These are phyloP conservation scores for Penelope pileata DNA, from an alignment of 2,113 vertebrate species.

Conservation along the genomic window DNA sequence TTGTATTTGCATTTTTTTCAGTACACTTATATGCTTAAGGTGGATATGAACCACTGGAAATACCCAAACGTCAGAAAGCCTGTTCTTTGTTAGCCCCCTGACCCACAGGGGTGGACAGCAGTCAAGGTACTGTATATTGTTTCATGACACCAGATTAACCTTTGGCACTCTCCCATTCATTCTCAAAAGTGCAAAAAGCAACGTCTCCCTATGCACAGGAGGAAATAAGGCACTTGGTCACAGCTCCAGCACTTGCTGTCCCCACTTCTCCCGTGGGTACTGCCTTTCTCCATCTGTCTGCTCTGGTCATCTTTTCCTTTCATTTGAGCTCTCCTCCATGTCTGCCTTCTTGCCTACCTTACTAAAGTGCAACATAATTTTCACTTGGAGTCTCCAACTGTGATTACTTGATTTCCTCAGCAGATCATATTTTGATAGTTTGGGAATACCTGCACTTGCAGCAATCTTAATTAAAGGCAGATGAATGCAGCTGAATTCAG, in stretches of 20 bases:
- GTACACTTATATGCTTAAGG: not conserved
- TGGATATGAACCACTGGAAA: not conserved
- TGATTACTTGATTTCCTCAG: not conserved
- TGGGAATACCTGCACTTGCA: not conserved
- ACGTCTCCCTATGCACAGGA: not conserved
- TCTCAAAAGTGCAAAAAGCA: not conserved
- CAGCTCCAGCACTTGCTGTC: not conserved
- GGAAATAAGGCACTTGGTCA: not conserved
- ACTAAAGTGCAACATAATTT: not conserved
- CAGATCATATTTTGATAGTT: not conserved
- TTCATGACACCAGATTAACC: not conserved
- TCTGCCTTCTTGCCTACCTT: not conserved
- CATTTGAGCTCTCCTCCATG: not conserved
- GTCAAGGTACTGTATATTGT: not conserved
- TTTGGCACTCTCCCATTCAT: fast-evolving
- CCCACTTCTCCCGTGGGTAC: not conserved
- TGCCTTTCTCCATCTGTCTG: not conserved
- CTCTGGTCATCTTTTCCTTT: not conserved
- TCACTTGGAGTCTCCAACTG: not conserved
- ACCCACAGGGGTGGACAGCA: not conserved
- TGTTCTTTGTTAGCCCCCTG: not conserved
- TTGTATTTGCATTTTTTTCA: not conserved
- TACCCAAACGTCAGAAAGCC: not conserved
- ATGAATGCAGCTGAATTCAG: not conserved
- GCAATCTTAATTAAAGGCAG: not conserved